These are phyloP conservation scores for Myotis findleyi DNA, from an alignment of 2,797 vertebrate species.

Conservation along the genomic window DNA sequence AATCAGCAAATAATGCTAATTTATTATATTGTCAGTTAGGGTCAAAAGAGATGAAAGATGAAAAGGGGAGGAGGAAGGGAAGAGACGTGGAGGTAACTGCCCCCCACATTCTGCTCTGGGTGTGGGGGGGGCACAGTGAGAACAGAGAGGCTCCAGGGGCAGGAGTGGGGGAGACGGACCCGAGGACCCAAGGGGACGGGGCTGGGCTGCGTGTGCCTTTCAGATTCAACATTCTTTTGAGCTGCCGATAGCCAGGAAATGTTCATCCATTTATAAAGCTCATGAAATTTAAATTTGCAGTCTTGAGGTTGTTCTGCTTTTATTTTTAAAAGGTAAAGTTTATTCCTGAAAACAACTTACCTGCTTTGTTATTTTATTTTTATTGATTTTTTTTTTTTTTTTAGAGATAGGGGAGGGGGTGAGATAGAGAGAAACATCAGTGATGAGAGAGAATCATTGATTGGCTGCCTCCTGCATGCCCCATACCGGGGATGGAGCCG, in stretches of 20 bases:
- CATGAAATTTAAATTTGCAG: not conserved
- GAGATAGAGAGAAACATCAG: too few species aligned
- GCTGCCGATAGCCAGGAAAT: not conserved
- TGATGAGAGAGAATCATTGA: too few species aligned
- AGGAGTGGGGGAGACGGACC: too few species aligned
- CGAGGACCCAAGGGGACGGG: accelerated
- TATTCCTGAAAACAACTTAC: not conserved
- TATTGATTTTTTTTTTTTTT: too few species aligned
- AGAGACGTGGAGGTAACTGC: not conserved
- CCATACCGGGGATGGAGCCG: too few species aligned
- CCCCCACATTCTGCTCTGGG: too few species aligned
- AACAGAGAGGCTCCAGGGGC: not conserved
- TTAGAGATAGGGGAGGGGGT: too few species aligned
- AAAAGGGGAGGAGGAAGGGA: not conserved
- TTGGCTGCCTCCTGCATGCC: too few species aligned
- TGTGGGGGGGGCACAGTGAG: not conserved
- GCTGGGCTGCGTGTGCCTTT: accelerated
- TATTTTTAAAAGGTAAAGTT: conserved; percentile 21
- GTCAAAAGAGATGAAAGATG: not conserved
- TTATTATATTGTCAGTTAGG: not conserved
- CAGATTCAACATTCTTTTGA: accelerated
- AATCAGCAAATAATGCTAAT: not conserved
- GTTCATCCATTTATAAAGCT: not conserved
- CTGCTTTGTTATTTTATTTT: not conserved
- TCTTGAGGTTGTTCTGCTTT: not conserved